These are phyloP conservation scores for Sebastes iracundus DNA, from an alignment of 2,797 vertebrate species.

Conservation along the genomic window DNA sequence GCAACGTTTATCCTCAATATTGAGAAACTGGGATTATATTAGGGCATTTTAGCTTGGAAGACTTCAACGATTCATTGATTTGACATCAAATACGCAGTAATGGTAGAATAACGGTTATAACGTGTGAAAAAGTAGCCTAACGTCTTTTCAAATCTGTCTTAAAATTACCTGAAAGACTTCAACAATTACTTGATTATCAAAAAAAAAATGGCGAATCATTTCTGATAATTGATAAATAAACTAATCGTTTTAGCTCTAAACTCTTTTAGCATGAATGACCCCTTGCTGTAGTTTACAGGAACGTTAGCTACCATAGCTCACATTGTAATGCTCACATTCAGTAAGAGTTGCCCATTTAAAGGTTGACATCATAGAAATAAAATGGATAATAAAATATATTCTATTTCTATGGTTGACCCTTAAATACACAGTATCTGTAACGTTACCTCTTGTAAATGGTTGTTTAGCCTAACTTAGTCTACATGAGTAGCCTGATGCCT, in stretches of 20 bases:
- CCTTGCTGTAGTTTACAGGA: slow-evolving; percentile 1
- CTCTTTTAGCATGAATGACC: neutral
- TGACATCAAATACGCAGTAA: neutral
- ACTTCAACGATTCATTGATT: neutral
- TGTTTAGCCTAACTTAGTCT: neutral
- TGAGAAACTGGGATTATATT: neutral
- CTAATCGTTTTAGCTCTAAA: neutral
- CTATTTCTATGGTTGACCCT: neutral
- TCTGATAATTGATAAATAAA: neutral
- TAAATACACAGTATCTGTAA: neutral
- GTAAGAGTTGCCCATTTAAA: neutral
- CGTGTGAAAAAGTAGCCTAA: neutral
- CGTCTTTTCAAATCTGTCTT: neutral
- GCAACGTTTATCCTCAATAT: neutral
- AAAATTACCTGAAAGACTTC: neutral
- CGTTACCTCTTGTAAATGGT: neutral
- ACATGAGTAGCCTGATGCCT: neutral
- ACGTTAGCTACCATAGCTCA: neutral
- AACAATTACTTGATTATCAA: neutral
- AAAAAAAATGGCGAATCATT: too few species aligned
- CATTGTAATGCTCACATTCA: neutral
- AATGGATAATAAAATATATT: too few species aligned
- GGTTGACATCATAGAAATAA: too few species aligned
- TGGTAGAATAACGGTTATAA: neutral
- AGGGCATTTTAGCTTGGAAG: neutral